Conservation (phyloP, 2,888 invertebrate genomes). For the Halictus ligatus region DNA sequence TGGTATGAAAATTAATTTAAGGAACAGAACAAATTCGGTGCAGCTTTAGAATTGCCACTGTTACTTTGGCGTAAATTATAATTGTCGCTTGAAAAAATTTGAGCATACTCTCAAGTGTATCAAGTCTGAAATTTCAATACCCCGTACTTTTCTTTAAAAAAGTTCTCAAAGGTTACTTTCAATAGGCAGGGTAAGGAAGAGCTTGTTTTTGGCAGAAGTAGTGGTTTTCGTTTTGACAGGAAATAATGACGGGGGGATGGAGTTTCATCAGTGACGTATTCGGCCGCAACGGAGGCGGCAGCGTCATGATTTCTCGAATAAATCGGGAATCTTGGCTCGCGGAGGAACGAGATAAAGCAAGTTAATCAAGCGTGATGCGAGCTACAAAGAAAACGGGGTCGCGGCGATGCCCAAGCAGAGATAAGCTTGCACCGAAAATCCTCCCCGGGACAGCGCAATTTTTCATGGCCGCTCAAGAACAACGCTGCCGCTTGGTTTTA, state of each 20-base stretch:
- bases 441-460: constrained; percentile 44
- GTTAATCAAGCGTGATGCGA: constrained; percentile 48
- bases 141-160: neutral
- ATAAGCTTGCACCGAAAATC: constrained; percentile 40
- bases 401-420: constrained; percentile 24
- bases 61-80: no score
- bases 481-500: constrained; percentile 34
- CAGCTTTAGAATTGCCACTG: no score
- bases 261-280: neutral
- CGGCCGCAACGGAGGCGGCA: neutral
- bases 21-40: neutral
- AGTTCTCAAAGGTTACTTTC: neutral
- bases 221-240: neutral
- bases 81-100: no score
- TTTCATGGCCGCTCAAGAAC: constrained; percentile 34
- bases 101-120: no score
- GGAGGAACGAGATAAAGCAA: constrained; percentile 39
- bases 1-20: neutral
- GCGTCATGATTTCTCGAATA: constrained; percentile 9
- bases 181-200: neutral
- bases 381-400: constrained; percentile 47
- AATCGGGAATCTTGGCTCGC: constrained; percentile 21
- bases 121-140: neutral
- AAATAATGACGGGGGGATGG: neutral
- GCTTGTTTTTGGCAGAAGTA: neutral